These are phyloP conservation scores for Pachyseris speciosa DNA, from an alignment of 64 coral and sea anemone genomes.

Conservation along the genomic window DNA sequence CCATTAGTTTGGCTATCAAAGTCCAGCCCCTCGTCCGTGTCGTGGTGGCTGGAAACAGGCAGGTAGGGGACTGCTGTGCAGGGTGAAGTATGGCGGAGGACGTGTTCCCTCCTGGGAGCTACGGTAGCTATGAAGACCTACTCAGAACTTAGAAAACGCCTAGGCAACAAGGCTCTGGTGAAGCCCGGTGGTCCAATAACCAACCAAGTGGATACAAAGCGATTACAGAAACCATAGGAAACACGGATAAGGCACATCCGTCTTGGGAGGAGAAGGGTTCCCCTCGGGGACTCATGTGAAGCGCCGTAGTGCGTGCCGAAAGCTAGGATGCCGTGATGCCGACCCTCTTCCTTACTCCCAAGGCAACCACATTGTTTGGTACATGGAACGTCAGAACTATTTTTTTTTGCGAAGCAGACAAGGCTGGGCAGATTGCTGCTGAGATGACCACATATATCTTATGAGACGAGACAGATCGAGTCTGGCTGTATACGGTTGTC, in stretches of 20 bases:
- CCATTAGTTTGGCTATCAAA: too few species aligned
- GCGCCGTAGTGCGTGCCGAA: background rate
- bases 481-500: background rate
- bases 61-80: background rate
- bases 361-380: background rate
- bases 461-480: background rate
- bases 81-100: background rate
- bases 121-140: background rate
- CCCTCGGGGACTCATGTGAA: background rate
- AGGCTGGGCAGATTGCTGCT: background rate
- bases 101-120: background rate
- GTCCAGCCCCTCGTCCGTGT: too few species aligned
- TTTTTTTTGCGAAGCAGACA: background rate
- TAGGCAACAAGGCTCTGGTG: background rate
- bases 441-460: background rate
- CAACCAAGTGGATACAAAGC: background rate
- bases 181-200: background rate
- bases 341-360: background rate
- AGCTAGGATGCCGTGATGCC: background rate
- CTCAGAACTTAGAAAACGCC: background rate
- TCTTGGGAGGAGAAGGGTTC: background rate
- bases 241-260: too few species aligned
- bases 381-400: slow-evolving; percentile 14
- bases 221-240: background rate
- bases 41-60: background rate